Conservation (phyloP, 37 sponge, comb jelly and placozoan species). For the Lycopodina hypogea region DNA sequence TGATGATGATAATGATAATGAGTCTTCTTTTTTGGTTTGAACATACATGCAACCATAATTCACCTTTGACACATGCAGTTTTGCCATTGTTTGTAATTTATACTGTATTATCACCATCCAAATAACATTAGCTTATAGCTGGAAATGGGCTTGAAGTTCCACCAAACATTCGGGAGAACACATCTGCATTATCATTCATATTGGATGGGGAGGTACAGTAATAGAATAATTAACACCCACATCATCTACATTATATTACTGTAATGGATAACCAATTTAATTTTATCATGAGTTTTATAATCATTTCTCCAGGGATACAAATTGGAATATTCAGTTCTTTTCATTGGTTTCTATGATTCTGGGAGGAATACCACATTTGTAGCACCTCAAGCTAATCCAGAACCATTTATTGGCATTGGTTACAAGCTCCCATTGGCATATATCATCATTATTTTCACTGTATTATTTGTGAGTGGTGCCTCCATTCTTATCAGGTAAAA, state of each 20-base stretch:
- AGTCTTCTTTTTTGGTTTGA: too few species aligned
- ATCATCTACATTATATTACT: too few species aligned
- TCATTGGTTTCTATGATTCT: slow-evolving; percentile 85
- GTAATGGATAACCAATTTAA: too few species aligned
- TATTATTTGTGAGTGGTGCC: slow-evolving; percentile 47
- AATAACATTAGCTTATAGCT: slow-evolving; percentile 24
- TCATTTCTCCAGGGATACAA: slow-evolving; percentile 60
- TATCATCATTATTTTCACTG: slow-evolving; percentile 19
- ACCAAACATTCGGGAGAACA: slow-evolving; percentile 16
- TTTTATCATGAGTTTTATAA: too few species aligned
- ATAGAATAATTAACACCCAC: too few species aligned
- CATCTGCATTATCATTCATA: slow-evolving; percentile 52
- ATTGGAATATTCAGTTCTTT: slow-evolving; percentile 77
- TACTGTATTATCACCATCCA: too few species aligned
- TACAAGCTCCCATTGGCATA: slow-evolving; percentile 86
- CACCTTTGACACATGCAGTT: too few species aligned
- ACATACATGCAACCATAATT: too few species aligned
- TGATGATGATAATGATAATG: too few species aligned
- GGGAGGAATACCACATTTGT: slow-evolving; percentile 53
- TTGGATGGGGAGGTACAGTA: slow-evolving; percentile 76
- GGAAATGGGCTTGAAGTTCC: slow-evolving; percentile 60
- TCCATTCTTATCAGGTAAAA: slow-evolving; percentile 59
- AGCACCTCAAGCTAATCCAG: slow-evolving; percentile 50
- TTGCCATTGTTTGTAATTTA: too few species aligned
- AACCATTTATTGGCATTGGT: slow-evolving; percentile 36